A percentile compares a stretch with the other conserved stretches of the same genome.
phyloP scores from a whole-genome alignment of 1,140 invertebrate species.

The Dryas iulia region DNA sequence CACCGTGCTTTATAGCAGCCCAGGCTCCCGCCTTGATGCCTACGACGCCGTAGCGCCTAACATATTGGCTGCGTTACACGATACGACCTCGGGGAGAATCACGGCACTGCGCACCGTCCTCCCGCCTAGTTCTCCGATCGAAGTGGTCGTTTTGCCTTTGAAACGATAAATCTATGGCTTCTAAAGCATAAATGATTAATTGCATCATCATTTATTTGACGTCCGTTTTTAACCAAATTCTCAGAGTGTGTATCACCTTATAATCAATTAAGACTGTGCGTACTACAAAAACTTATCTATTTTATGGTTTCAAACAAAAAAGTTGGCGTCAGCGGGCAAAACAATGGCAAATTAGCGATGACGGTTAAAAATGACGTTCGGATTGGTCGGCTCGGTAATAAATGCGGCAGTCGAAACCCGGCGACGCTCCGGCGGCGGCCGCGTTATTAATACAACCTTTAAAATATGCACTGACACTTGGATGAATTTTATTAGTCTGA shows the following conservation, averaged over 20 bases:
- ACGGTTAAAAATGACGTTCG: slow-evolving; percentile 76
- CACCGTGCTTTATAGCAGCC: slow-evolving; percentile 71
- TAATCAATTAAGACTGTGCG: slow-evolving; percentile 65
- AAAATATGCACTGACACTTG: slow-evolving; percentile 40
- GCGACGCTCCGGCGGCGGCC: slow-evolving; percentile 49
- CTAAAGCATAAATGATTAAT: slow-evolving; percentile 35
- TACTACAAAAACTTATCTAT: slow-evolving; percentile 65
- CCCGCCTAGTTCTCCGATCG: slow-evolving; percentile 31
- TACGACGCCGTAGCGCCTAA: slow-evolving; percentile 62
- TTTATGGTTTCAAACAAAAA: slow-evolving; percentile 77
- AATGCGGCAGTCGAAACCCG: slow-evolving; percentile 45
- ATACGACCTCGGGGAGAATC: slow-evolving; percentile 46
- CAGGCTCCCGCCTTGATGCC: slow-evolving; percentile 64
- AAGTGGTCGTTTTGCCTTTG: slow-evolving; percentile 35
- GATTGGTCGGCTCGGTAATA: slow-evolving; percentile 58
- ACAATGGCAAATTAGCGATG: slow-evolving; percentile 79
- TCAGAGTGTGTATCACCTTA: slow-evolving; percentile 31
- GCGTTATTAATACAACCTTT: slow-evolving; percentile 54
- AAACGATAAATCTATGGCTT: slow-evolving; percentile 32
- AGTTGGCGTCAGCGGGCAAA: slow-evolving; percentile 72
- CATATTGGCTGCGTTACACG: slow-evolving; percentile 59
- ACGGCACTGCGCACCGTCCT: slow-evolving; percentile 26
- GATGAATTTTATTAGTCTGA: slow-evolving; percentile 16
- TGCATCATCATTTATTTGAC: slow-evolving; percentile 16
- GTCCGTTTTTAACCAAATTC: slow-evolving; percentile 16